phyloP scores from a whole-genome alignment of 2,113 vertebrate genomes.

The Paradisaea rubra region DNA sequence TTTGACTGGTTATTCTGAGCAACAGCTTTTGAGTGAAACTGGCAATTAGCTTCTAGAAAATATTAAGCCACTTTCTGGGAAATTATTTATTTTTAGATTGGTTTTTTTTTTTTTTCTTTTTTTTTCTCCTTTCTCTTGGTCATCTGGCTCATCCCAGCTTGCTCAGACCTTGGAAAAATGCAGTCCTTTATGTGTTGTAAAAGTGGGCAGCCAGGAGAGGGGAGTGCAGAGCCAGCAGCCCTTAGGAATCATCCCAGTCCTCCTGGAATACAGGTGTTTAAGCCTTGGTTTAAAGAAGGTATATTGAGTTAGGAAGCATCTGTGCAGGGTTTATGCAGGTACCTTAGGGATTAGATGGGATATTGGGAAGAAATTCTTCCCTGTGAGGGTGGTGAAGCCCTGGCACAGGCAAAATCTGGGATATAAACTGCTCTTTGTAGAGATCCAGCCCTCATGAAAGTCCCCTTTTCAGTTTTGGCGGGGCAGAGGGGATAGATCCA shows the following conservation, averaged over 20 bases:
- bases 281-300: neutral
- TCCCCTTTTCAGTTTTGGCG: neutral
- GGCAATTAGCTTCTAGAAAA: neutral
- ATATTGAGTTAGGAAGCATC: neutral
- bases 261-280: neutral
- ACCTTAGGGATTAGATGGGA: neutral
- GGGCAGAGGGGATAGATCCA: neutral
- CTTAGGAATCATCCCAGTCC: neutral
- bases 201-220: neutral
- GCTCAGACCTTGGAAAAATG: neutral
- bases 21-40: neutral
- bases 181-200: neutral
- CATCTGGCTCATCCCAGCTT: neutral
- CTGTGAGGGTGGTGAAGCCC: neutral
- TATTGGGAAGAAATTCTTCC: neutral
- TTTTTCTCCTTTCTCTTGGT: neutral
- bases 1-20: neutral
- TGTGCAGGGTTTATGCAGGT: neutral
- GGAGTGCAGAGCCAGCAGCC: neutral
- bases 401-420: neutral
- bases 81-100: neutral
- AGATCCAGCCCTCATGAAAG: neutral
- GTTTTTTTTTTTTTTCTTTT: too few species aligned
- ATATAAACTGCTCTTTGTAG: too few species aligned
- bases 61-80: neutral